phyloP scores from a whole-genome alignment of 2,113 vertebrate genomes.

The Propithecus coquereli region DNA sequence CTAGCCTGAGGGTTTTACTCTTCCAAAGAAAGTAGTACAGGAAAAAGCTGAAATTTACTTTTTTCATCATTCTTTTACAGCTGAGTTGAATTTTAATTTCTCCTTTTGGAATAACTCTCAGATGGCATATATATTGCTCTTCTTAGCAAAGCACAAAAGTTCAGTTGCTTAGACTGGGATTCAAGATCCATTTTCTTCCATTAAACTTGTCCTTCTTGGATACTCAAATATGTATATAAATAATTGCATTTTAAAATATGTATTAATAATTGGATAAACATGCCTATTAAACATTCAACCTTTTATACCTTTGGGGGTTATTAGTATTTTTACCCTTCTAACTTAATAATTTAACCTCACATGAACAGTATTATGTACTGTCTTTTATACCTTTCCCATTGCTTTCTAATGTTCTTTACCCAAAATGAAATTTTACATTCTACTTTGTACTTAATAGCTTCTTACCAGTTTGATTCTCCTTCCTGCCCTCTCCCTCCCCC shows the following conservation, averaged over 20 bases:
- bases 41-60: constrained; percentile 42
- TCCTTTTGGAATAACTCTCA: constrained; percentile 47
- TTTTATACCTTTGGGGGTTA: background rate
- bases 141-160: background rate
- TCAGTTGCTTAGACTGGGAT: background rate
- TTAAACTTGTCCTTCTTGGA: background rate
- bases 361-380: background rate
- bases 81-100: constrained; percentile 58
- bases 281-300: background rate
- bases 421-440: background rate
- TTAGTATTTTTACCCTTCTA: background rate
- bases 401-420: background rate
- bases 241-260: background rate
- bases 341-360: background rate
- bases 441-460: background rate
- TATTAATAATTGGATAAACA: background rate
- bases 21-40: constrained; percentile 45
- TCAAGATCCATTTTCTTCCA: constrained; percentile 9
- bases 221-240: background rate
- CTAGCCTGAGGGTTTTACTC: background rate
- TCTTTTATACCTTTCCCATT: constrained; percentile 8
- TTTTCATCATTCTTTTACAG: constrained; percentile 51
- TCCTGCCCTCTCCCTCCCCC: background rate
- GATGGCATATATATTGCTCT: background rate
- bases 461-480: background rate